phyloP scores from a whole-genome alignment of 2,888 invertebrate genomes.

The Nasonia oneida region DNA sequence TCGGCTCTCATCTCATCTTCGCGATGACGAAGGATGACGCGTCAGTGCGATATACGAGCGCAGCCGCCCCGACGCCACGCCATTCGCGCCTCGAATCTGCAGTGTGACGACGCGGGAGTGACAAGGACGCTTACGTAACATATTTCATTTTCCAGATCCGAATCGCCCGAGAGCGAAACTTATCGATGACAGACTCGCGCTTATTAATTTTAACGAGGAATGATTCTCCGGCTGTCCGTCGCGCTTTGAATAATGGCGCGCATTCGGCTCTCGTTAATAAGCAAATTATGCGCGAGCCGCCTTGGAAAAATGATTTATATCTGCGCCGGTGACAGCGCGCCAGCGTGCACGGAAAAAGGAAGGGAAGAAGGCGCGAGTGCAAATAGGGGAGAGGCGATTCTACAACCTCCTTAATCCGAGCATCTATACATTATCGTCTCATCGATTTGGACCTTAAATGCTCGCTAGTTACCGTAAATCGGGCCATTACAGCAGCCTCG shows the following conservation, averaged over 20 bases:
- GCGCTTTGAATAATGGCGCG: conserved; percentile 32
- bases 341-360: background rate
- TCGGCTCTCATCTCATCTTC: conserved; percentile 51
- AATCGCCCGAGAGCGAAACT: conserved; percentile 23
- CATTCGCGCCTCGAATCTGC: conserved; percentile 41
- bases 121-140: conserved; percentile 52
- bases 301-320: conserved; percentile 9
- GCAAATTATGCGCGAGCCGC: background rate
- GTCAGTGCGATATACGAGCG: conserved; percentile 59
- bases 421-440: conserved; percentile 52
- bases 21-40: conserved; percentile 70
- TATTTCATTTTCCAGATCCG: conserved; percentile 51
- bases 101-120: conserved; percentile 29
- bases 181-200: conserved; percentile 42
- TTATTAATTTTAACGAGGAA: conserved; percentile 57
- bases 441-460: conserved; percentile 57
- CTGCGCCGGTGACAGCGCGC: background rate
- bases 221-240: background rate
- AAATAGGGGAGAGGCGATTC: conserved; percentile 20
- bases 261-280: background rate
- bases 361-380: background rate
- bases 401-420: conserved; percentile 53
- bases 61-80: conserved; percentile 25
- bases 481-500: conserved; percentile 40
- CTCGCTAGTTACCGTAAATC: conserved; percentile 57